Percentiles rank a stretch among this genome's conserved stretches.
These are phyloP conservation scores for Sebastes minor DNA, from an alignment of 2,797 vertebrate species.

Conservation along the genomic window DNA sequence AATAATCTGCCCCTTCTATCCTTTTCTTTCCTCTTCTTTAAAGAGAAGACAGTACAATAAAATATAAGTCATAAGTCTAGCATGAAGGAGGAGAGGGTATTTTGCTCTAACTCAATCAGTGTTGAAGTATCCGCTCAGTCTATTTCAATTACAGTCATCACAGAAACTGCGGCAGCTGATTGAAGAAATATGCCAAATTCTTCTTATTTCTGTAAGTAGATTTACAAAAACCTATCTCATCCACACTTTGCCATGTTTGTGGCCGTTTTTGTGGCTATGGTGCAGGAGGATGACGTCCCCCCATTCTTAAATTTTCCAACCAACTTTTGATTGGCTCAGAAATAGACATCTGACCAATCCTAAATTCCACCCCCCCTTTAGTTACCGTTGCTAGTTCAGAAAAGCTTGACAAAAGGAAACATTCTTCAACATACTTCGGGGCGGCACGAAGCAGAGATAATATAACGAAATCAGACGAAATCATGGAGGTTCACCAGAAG, in stretches of 20 bases:
- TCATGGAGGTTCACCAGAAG: no score
- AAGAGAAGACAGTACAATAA: conserved; percentile 3
- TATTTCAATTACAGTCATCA: background rate
- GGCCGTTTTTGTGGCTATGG: background rate
- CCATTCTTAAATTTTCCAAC: background rate
- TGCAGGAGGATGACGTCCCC: background rate
- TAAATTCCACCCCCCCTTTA: no score
- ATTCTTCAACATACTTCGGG: no score
- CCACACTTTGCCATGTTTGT: background rate
- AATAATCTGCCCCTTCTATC: conserved; percentile 31
- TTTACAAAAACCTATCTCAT: background rate
- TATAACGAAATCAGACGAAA: no score
- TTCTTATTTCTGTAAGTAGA: background rate
- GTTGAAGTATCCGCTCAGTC: background rate
- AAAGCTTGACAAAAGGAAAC: no score
- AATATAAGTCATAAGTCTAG: background rate
- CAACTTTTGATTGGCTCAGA: background rate
- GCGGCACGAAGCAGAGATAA: no score
- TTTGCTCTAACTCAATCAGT: background rate
- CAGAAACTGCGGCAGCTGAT: background rate
- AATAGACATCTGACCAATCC: background rate
- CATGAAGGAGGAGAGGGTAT: background rate
- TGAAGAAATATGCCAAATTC: background rate
- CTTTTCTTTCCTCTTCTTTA: conserved; percentile 25
- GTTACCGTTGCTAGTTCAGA: no score